These are phyloP conservation scores for Myiozetetes cayanensis DNA, from an alignment of 2,113 vertebrate genomes.

Conservation along the genomic window DNA sequence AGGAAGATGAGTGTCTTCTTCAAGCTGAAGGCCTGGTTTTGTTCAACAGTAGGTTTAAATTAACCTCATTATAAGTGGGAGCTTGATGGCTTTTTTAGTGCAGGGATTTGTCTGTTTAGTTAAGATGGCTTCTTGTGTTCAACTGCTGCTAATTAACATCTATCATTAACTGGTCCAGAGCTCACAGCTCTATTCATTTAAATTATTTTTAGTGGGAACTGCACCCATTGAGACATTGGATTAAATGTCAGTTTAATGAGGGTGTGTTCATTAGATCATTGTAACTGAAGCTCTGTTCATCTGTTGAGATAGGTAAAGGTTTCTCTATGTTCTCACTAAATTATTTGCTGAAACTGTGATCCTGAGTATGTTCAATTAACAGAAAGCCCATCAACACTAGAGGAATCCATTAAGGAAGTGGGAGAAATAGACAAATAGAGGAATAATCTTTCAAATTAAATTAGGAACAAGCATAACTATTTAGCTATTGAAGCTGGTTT, in stretches of 20 bases:
- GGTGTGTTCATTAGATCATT: conserved; percentile 31
- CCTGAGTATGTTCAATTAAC: conserved; percentile 10
- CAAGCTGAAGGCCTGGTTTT: conserved; percentile 31
- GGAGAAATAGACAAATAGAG: neutral
- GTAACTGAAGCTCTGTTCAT: conserved; percentile 20
- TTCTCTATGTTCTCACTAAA: conserved; percentile 19
- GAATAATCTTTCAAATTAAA: conserved; percentile 11
- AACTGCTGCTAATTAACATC: conserved; percentile 61
- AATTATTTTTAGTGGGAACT: conserved; percentile 48
- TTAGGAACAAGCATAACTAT: neutral
- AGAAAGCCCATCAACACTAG: neutral
- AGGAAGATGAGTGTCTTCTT: neutral
- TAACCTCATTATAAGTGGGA: conserved; percentile 48
- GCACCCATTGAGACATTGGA: neutral
- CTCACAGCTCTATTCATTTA: conserved; percentile 48
- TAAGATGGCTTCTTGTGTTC: conserved; percentile 56
- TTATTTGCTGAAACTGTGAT: conserved; percentile 41
- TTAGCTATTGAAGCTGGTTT: neutral
- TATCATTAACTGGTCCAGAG: conserved; percentile 50
- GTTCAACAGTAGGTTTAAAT: conserved; percentile 62
- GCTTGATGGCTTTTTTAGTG: conserved; percentile 51
- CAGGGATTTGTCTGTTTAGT: conserved; percentile 40
- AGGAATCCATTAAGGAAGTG: neutral
- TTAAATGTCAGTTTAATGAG: conserved; percentile 66
- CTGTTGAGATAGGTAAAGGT: neutral